A percentile compares a stretch with the other conserved stretches of the same genome.
Evolutionary conservation across 2,797 vertebrate species (phyloP).

Genomic region (Esox lucius): DNA sequence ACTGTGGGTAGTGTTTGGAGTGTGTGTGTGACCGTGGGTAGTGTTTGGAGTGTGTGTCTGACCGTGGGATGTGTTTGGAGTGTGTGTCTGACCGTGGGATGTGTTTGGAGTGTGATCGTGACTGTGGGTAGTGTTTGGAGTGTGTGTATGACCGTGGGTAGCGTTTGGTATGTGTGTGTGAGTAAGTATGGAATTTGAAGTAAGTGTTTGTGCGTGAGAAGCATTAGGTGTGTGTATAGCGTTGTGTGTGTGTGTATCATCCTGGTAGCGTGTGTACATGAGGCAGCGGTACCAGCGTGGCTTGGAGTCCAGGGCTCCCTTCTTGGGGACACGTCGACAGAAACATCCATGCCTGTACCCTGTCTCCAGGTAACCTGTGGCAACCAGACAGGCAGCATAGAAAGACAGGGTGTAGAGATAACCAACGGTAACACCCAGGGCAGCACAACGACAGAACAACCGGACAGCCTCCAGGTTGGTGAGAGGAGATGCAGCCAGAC

Average conservation of each 20-base stretch:
- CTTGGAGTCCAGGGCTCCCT: conserved; percentile 89
- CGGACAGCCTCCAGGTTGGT: conserved; percentile 98
- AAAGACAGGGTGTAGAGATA: conserved; percentile 98
- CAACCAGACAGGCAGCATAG: conserved; percentile 97
- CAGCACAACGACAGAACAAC: conserved; percentile 95
- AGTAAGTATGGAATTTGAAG: conserved; percentile 30
- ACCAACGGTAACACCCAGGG: conserved; percentile 91
- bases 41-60: conserved; percentile 53
- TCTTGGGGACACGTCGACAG: conserved; percentile 92
- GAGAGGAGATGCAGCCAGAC: conserved; percentile 98
- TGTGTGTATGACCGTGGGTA: neutral
- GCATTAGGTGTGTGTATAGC: conserved; percentile 11
- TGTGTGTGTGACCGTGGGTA: neutral
- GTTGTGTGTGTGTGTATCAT: conserved; percentile 66
- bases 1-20: conserved; percentile 2
- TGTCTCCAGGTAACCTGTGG: conserved; percentile 97
- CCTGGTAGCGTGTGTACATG: conserved; percentile 94
- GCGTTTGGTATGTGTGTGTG: conserved; percentile 17
- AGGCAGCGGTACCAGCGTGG: conserved; percentile 96
- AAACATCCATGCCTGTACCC: conserved; percentile 98
- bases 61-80: conserved; percentile 16
- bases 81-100: conserved; percentile 11
- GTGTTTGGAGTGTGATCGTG: conserved; percentile 46
- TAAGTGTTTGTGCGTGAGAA: conserved; percentile 7
- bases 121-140: conserved; percentile 1